These are phyloP conservation scores for Botrylloides violaceus DNA, from an alignment of 23 tunicate species.

Conservation along the genomic window DNA sequence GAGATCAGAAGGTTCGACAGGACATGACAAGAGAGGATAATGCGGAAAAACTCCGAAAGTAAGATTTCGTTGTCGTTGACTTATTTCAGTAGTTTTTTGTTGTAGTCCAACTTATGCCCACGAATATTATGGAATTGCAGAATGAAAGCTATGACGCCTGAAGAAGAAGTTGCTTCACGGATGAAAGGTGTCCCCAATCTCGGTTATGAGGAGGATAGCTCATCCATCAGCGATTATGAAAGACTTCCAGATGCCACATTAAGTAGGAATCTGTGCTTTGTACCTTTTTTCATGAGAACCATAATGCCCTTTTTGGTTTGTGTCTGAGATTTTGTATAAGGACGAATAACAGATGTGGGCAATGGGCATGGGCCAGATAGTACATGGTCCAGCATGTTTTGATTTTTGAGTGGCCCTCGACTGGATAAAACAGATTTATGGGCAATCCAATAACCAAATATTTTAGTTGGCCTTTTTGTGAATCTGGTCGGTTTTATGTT, in stretches of 20 bases:
- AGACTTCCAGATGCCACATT: not conserved
- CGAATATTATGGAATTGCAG: constrained; percentile 8
- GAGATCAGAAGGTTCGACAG: constrained; percentile 47
- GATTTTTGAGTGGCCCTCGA: no score
- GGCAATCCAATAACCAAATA: no score
- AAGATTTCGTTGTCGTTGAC: not conserved
- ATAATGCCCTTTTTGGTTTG: no score
- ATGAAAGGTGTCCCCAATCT: constrained; percentile 72
- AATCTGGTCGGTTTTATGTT: no score
- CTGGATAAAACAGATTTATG: no score
- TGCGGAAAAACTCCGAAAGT: constrained; percentile 49
- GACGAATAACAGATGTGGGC: no score
- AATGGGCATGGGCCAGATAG: no score
- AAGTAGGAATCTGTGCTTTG: not conserved
- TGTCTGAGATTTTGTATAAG: no score
- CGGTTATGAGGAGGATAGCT: constrained; percentile 68
- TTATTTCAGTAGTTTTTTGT: not conserved
- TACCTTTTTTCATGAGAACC: not conserved
- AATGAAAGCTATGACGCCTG: constrained; percentile 52
- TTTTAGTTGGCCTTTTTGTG: no score
- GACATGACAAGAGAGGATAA: constrained; percentile 75
- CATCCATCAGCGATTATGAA: constrained; percentile 13
- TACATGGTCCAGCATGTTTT: no score
- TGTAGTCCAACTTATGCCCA: not conserved
- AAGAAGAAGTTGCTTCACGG: constrained; percentile 28